Conservation (phyloP, 2,888 invertebrate genomes). For the Hetaerina titia region DNA sequence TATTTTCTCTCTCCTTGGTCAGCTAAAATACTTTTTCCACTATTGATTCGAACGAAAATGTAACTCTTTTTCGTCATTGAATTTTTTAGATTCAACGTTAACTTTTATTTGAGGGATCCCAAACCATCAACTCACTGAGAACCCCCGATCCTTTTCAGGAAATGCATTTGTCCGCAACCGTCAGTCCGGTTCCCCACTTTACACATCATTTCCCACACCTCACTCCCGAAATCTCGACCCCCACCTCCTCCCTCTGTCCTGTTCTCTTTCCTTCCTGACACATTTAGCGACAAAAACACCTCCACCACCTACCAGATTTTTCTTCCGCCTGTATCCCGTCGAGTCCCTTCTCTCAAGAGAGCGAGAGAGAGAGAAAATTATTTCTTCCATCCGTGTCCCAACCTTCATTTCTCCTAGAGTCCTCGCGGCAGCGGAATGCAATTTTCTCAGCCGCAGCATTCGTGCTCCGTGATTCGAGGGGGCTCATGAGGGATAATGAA, state of each 20-base stretch:
- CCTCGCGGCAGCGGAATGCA: neutral
- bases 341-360: neutral
- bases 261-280: neutral
- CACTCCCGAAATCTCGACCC: neutral
- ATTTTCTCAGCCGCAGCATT: neutral
- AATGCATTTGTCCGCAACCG: neutral
- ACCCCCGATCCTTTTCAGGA: neutral
- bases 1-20: too few species aligned
- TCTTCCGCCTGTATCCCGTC: neutral
- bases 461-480: neutral
- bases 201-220: neutral
- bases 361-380: neutral
- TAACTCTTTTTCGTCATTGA: too few species aligned
- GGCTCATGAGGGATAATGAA: neutral
- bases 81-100: neutral
- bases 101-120: neutral
- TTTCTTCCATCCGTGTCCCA: neutral
- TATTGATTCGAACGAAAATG: too few species aligned
- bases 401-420: neutral
- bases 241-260: neutral
- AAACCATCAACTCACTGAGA: neutral
- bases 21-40: too few species aligned
- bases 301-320: neutral
- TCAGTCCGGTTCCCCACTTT: neutral
- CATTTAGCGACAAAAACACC: neutral